These are phyloP conservation scores for Tetropium fuscum DNA, from an alignment of 2,888 invertebrate species.

Conservation along the genomic window DNA sequence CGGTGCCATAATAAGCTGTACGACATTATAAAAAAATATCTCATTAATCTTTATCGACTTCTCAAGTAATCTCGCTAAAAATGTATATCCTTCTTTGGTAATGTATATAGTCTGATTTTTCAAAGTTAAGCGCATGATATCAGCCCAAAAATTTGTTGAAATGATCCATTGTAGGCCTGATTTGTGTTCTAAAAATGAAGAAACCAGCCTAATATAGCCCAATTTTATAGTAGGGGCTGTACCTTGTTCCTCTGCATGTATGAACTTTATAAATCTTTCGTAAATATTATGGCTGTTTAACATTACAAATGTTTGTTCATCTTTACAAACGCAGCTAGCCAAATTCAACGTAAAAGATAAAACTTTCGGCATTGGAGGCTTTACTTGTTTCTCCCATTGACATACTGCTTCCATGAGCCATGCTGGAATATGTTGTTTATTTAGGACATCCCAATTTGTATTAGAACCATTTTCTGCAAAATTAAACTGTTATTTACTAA, in stretches of 20 bases:
- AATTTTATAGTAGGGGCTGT: conserved; percentile 72
- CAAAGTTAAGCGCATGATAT: conserved; percentile 73
- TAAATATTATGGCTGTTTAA: conserved; percentile 67
- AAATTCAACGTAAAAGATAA: conserved; percentile 75
- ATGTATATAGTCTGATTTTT: conserved; percentile 80
- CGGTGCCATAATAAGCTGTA: conserved; percentile 71
- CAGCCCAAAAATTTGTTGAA: conserved; percentile 73
- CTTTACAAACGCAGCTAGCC: conserved; percentile 70
- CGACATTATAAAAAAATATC: conserved; percentile 69
- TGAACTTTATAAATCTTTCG: conserved; percentile 57
- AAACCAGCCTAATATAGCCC: conserved; percentile 75
- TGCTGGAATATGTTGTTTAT: conserved; percentile 57
- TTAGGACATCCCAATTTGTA: background rate
- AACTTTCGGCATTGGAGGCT: conserved; percentile 35
- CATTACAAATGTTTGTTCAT: conserved; percentile 72
- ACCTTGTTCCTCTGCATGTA: conserved; percentile 55
- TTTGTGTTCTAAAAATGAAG: conserved; percentile 72
- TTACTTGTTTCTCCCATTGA: conserved; percentile 56
- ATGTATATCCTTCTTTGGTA: conserved; percentile 74
- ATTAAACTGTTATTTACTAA: background rate
- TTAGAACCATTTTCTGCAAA: conserved; percentile 8
- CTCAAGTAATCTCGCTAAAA: conserved; percentile 72
- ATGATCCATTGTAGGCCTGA: conserved; percentile 76
- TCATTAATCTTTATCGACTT: conserved; percentile 69
- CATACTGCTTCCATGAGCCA: conserved; percentile 66